Evolutionary conservation across 2,888 invertebrate genomes (phyloP).

Genomic region (Galerucella nymphaeae): DNA sequence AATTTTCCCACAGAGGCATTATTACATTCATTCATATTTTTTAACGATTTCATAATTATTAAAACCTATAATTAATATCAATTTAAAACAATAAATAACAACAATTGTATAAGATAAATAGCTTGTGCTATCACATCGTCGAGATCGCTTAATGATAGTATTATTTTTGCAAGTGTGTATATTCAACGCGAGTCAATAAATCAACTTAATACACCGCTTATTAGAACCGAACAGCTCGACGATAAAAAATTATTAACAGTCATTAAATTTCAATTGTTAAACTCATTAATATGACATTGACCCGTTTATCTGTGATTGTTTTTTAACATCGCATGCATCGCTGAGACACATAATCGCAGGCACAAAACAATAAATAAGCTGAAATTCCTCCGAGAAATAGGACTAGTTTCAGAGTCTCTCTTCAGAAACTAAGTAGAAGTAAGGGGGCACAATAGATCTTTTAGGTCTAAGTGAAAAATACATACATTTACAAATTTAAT

Average conservation of each 20-base stretch:
- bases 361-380: not conserved
- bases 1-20: not conserved
- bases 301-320: conserved; percentile 16
- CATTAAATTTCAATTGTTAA: conserved; percentile 31
- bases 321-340: not conserved
- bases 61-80: not conserved
- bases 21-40: not conserved
- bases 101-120: not conserved
- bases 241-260: conserved; percentile 27
- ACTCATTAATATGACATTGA: conserved; percentile 27
- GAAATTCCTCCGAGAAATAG: too few species aligned
- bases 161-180: conserved; percentile 12
- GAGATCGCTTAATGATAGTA: conserved; percentile 11
- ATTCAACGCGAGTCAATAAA: conserved; percentile 2
- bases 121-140: not conserved
- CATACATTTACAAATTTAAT: too few species aligned
- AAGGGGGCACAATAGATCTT: too few species aligned
- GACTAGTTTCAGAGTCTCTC: too few species aligned
- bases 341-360: not conserved
- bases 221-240: conserved; percentile 8
- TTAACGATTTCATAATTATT: not conserved
- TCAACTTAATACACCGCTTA: conserved; percentile 13
- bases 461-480: too few species aligned
- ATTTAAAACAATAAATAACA: conserved; percentile 1
- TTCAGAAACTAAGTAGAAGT: too few species aligned